phyloP scores from a whole-genome alignment of 2,888 invertebrate genomes.

The Idaea biselata region DNA sequence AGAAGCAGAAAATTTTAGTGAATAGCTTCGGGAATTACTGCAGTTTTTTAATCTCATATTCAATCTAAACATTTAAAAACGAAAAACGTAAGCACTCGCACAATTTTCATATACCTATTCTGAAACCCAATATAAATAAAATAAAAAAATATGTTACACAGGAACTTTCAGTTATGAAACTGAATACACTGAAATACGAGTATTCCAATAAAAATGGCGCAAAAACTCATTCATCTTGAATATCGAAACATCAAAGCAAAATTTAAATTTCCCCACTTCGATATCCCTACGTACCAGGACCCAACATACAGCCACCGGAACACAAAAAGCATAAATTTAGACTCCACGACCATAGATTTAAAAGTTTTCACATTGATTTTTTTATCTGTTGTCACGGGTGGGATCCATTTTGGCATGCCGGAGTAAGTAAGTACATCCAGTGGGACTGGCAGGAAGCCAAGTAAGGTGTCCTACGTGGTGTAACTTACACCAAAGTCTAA shows the following conservation, averaged over 20 bases:
- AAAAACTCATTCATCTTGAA: constrained; percentile 7
- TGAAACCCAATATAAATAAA: not conserved
- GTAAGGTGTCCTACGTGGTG: constrained; percentile 36
- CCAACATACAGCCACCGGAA: constrained; percentile 10
- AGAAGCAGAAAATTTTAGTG: no score
- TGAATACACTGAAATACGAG: constrained; percentile 15
- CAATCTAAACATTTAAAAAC: no score
- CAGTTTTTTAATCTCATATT: no score
- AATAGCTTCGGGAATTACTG: no score
- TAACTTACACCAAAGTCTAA: constrained; percentile 32
- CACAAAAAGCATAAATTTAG: constrained; percentile 24
- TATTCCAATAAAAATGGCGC: not conserved
- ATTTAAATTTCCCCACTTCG: constrained; percentile 10
- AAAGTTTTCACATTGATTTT: constrained; percentile 39
- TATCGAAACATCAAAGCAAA: constrained; percentile 2
- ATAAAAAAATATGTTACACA: not conserved
- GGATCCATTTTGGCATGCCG: constrained; percentile 56
- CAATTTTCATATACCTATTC: not conserved
- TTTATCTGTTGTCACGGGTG: constrained; percentile 39
- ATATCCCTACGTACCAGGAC: constrained; percentile 2
- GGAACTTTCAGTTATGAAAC: constrained; percentile 23
- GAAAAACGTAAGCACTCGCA: no score
- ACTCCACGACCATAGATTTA: constrained; percentile 34
- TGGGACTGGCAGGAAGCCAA: constrained; percentile 49
- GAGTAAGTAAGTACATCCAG: constrained; percentile 38